phyloP scores from a whole-genome alignment of 2,113 vertebrate genomes.

The Gymnarchus niloticus region DNA sequence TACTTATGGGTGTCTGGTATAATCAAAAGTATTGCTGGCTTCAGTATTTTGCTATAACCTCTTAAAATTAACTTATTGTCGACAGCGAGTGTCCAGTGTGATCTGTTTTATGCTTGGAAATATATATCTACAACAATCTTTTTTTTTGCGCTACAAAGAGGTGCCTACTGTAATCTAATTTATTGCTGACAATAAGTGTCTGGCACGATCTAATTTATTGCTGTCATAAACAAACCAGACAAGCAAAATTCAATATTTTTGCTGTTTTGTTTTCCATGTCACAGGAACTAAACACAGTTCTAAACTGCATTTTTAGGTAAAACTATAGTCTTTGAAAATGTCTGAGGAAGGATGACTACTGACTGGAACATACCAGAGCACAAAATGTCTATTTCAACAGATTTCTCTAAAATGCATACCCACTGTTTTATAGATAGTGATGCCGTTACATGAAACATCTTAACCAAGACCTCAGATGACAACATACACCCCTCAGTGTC shows the following conservation, averaged over 20 bases:
- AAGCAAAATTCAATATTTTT: conserved; percentile 1
- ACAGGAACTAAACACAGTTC: background rate
- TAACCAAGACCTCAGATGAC: background rate
- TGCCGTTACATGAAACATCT: background rate
- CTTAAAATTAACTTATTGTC: background rate
- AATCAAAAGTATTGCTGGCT: background rate
- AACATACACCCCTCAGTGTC: background rate
- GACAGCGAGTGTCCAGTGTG: background rate
- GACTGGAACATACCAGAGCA: background rate
- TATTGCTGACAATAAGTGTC: conserved; percentile 10
- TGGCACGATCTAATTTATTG: conserved; percentile 8
- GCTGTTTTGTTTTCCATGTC: background rate
- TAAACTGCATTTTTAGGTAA: background rate
- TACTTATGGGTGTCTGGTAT: background rate
- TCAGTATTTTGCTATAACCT: background rate
- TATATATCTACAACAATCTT: conserved; percentile 6
- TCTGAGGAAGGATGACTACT: background rate
- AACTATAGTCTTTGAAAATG: background rate
- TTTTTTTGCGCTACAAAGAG: background rate
- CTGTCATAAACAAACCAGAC: conserved; percentile 2
- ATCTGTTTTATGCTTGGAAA: background rate
- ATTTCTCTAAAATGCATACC: background rate
- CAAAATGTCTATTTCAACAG: conserved; percentile 5
- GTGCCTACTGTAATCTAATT: conserved; percentile 5
- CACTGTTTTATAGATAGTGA: background rate